Percentiles rank a stretch among this genome's conserved stretches.
phyloP scores from a whole-genome alignment of 2,113 vertebrate species.

The Brachyistius frenatus region DNA sequence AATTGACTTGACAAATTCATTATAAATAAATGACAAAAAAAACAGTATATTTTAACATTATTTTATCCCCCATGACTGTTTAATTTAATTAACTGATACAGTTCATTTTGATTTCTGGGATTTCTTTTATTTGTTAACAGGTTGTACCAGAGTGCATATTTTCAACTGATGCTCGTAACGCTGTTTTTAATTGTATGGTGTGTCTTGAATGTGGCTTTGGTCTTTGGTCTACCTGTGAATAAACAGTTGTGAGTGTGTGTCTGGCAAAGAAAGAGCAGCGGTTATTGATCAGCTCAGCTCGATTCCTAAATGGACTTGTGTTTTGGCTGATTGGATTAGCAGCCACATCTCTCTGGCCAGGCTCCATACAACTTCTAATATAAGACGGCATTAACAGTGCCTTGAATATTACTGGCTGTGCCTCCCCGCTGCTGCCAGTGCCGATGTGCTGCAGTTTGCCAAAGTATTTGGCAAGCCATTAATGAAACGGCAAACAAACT shows the following conservation, averaged over 20 bases:
- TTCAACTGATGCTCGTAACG: neutral
- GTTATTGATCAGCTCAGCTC: slow-evolving; percentile 46
- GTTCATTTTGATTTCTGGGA: neutral
- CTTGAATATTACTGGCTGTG: slow-evolving; percentile 47
- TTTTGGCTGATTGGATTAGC: slow-evolving; percentile 82
- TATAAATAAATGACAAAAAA: neutral
- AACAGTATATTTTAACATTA: neutral
- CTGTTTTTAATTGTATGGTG: too few relatives aligned
- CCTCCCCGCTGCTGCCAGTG: slow-evolving; percentile 20
- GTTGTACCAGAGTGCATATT: neutral
- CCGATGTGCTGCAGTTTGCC: slow-evolving; percentile 38
- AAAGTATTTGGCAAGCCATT: slow-evolving; percentile 56
- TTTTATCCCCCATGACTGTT: neutral
- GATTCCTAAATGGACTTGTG: slow-evolving; percentile 77
- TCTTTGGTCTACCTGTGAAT: neutral
- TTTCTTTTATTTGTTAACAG: neutral
- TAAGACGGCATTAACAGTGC: slow-evolving; percentile 70
- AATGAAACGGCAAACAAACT: slow-evolving; percentile 25
- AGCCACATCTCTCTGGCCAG: slow-evolving; percentile 61
- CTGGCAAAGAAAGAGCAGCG: slow-evolving; percentile 26
- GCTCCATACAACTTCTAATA: slow-evolving; percentile 61
- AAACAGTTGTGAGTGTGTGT: neutral
- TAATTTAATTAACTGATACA: neutral
- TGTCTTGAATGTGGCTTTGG: too few relatives aligned
- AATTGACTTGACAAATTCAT: neutral